phyloP scores from a whole-genome alignment of 2,797 vertebrate species.

The Parotocinclus haroldoi region DNA sequence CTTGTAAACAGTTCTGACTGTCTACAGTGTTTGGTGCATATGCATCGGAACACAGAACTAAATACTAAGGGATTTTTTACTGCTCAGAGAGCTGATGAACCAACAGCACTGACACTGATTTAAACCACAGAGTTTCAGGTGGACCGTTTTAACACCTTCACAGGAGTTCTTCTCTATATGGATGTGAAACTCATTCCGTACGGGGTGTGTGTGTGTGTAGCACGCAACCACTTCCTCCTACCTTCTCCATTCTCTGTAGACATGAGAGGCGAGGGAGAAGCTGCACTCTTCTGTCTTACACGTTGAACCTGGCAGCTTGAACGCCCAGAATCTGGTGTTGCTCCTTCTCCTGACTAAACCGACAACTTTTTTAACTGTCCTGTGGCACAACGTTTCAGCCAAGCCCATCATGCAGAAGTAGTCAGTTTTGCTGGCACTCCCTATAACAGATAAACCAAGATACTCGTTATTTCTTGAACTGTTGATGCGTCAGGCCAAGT shows the following conservation, averaged over 20 bases:
- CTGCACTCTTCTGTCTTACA: too few species aligned
- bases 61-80: too few species aligned
- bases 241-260: background rate
- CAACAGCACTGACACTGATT: conserved; percentile 37
- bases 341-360: conserved; percentile 15
- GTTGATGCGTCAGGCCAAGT: too few species aligned
- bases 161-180: conserved; percentile 18
- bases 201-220: conserved; percentile 22
- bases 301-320: too few species aligned
- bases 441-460: too few species aligned
- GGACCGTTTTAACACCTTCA: conserved; percentile 16
- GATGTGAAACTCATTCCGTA: conserved; percentile 20
- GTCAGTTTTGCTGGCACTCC: too few species aligned
- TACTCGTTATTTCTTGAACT: too few species aligned
- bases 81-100: background rate
- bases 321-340: too few species aligned
- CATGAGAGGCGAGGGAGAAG: background rate
- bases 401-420: too few species aligned
- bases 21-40: too few species aligned
- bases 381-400: conserved; percentile 21
- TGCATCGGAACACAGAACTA: too few species aligned
- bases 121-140: background rate
- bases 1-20: too few species aligned
- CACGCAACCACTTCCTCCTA: conserved; percentile 29
- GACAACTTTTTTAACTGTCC: conserved; percentile 31